A percentile compares a stretch with the other conserved stretches of the same genome.
Conservation (phyloP, 2,797 vertebrate species). For the Scarus forsteni region DNA sequence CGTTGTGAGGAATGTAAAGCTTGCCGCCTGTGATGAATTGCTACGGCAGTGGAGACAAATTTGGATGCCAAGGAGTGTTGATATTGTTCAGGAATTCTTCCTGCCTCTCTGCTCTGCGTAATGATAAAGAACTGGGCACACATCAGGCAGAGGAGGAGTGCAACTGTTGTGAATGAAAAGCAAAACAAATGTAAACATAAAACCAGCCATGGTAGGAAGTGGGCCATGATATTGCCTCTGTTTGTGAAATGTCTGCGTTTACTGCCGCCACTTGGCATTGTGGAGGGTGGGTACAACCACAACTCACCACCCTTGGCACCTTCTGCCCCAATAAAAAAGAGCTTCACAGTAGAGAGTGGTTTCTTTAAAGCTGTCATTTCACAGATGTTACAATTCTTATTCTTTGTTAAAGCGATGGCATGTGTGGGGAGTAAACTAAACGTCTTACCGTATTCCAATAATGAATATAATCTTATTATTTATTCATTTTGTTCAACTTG, state of each 20-base stretch:
- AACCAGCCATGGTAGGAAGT: conserved; percentile 47
- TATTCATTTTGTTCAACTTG: too few relatives aligned
- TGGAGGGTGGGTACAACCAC: conserved; percentile 44
- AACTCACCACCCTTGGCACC: conserved; percentile 46
- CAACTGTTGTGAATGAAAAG: conserved; percentile 61
- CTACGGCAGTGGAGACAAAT: conserved; percentile 65
- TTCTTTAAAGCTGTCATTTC: conserved; percentile 24
- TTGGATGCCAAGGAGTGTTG: conserved; percentile 70
- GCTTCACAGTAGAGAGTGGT: conserved; percentile 21
- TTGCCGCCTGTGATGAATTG: conserved; percentile 76
- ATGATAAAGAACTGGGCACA: conserved; percentile 73
- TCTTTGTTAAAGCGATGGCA: conserved; percentile 13
- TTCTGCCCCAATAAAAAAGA: conserved; percentile 54
- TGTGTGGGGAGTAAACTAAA: neutral
- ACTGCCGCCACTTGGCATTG: conserved; percentile 35
- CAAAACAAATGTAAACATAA: conserved; percentile 49
- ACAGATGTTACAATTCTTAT: conserved; percentile 29
- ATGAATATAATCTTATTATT: too few relatives aligned
- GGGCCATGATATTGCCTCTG: conserved; percentile 43
- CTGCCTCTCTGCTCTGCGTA: conserved; percentile 58
- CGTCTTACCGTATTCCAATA: too few relatives aligned
- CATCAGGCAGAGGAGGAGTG: conserved; percentile 54
- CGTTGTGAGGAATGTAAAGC: conserved; percentile 53
- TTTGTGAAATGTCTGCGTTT: conserved; percentile 24
- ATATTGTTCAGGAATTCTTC: conserved; percentile 69